These are phyloP conservation scores for Pharmacophagus antenor DNA, from an alignment of 2,888 invertebrate species.

Conservation along the genomic window DNA sequence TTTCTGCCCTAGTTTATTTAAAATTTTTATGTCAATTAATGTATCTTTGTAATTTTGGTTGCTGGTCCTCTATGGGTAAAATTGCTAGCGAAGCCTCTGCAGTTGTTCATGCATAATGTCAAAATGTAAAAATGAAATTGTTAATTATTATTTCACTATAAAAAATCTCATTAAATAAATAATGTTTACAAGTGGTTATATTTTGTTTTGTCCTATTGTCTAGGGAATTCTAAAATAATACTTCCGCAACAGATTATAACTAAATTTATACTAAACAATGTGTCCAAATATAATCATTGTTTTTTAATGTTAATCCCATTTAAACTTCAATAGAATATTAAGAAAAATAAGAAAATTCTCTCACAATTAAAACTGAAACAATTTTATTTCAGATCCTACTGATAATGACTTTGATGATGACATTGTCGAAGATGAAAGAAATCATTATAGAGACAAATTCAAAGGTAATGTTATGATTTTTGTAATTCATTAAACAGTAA, in stretches of 20 bases:
- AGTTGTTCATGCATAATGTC: too few relatives aligned
- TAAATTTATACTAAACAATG: too few relatives aligned
- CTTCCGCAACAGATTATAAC: too few relatives aligned
- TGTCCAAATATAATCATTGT: too few relatives aligned
- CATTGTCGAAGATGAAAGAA: slow-evolving; percentile 75
- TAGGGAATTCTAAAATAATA: too few relatives aligned
- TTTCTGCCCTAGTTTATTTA: too few relatives aligned
- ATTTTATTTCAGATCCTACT: slow-evolving; percentile 56
- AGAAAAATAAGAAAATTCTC: neutral
- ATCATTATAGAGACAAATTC: slow-evolving; percentile 74
- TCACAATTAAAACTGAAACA: neutral
- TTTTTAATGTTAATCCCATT: neutral
- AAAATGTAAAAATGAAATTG: too few relatives aligned
- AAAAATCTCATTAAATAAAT: neutral
- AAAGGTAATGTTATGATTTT: slow-evolving; percentile 47
- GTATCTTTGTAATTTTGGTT: too few relatives aligned
- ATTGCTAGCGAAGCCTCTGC: too few relatives aligned
- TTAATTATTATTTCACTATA: neutral
- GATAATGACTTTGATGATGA: slow-evolving; percentile 78
- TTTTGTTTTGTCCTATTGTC: neutral
- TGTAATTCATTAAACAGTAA: neutral
- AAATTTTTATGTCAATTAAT: too few relatives aligned
- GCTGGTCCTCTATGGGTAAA: too few relatives aligned
- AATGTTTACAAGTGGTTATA: neutral
- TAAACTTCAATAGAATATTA: neutral